Conservation (phyloP, 2,888 invertebrate genomes). For the Acrobasis suavella region DNA sequence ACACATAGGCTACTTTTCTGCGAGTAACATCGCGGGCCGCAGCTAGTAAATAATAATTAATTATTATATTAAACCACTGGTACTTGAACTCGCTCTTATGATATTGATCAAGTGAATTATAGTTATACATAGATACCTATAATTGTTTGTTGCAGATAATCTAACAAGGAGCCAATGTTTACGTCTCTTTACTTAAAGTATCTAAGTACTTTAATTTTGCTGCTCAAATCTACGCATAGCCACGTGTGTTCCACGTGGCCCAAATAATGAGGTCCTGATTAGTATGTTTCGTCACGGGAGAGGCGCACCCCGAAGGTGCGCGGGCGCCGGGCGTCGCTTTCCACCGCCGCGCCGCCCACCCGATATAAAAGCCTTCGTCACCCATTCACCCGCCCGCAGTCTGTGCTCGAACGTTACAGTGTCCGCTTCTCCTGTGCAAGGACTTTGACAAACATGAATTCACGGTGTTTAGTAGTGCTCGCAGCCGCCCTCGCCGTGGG, state of each 20-base stretch:
- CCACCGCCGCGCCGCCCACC: constrained; percentile 73
- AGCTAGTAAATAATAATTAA: too few relatives aligned
- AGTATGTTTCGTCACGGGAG: constrained; percentile 32
- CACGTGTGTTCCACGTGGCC: not conserved
- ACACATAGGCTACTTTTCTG: too few relatives aligned
- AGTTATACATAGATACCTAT: too few relatives aligned
- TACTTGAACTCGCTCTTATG: too few relatives aligned
- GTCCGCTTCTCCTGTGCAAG: constrained; percentile 75
- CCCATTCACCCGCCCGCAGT: constrained; percentile 82
- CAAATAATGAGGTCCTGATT: constrained; percentile 14
- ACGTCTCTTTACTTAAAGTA: too few relatives aligned
- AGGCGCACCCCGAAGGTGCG: constrained; percentile 49
- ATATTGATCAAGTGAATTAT: too few relatives aligned
- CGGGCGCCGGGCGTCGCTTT: constrained; percentile 57
- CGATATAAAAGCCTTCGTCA: constrained; percentile 77
- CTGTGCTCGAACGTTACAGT: constrained; percentile 80
- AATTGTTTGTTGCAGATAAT: too few relatives aligned
- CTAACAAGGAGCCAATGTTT: too few relatives aligned
- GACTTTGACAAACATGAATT: constrained; percentile 78
- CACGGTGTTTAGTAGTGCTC: constrained; percentile 82
- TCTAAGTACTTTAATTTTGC: not conserved
- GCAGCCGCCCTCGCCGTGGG: constrained; percentile 87
- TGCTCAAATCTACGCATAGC: not conserved
- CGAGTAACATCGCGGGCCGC: too few relatives aligned
- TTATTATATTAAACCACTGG: too few relatives aligned